phyloP scores from a whole-genome alignment of 2,888 invertebrate species.

The Rhorus exstirpatorius region DNA sequence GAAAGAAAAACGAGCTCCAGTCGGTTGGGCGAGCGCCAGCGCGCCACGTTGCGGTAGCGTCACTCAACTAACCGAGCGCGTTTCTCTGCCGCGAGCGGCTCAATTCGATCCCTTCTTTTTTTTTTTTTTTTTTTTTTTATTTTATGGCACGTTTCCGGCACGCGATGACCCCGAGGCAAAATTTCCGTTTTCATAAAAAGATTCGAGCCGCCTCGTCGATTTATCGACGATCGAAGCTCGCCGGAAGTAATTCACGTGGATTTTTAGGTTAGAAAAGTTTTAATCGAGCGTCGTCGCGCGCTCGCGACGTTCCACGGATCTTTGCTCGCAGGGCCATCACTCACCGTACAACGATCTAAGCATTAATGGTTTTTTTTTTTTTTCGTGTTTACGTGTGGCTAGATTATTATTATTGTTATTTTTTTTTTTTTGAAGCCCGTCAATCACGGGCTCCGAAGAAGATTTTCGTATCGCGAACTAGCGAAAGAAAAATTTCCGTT shows the following conservation, averaged over 20 bases:
- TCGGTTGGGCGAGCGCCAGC: neutral
- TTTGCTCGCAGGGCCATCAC: constrained; percentile 33
- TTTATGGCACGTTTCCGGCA: constrained; percentile 84
- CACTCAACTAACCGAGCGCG: constrained; percentile 37
- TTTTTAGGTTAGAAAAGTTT: constrained; percentile 60
- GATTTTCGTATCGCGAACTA: constrained; percentile 37
- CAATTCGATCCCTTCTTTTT: too few species aligned
- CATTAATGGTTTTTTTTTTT: constrained; percentile 41
- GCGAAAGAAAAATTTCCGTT: constrained; percentile 28
- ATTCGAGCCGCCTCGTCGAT: constrained; percentile 20
- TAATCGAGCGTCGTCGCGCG: constrained; percentile 27
- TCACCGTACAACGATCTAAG: constrained; percentile 64
- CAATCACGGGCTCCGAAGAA: constrained; percentile 13
- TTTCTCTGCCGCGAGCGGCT: constrained; percentile 57
- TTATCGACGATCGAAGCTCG: constrained; percentile 6
- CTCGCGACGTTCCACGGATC: constrained; percentile 30
- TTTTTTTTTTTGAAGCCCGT: constrained; percentile 32
- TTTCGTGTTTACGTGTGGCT: neutral
- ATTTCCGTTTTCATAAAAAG: constrained; percentile 68
- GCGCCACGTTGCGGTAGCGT: constrained; percentile 45
- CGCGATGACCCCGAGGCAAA: constrained; percentile 70
- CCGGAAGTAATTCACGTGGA: constrained; percentile 18
- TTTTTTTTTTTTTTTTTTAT: too few species aligned
- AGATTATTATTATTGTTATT: constrained; percentile 8
- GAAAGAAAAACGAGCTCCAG: constrained; percentile 8